Percentiles rank a stretch among this genome's conserved stretches.
phyloP scores from a whole-genome alignment of 1,140 invertebrate genomes.

The Myzus persicae region DNA sequence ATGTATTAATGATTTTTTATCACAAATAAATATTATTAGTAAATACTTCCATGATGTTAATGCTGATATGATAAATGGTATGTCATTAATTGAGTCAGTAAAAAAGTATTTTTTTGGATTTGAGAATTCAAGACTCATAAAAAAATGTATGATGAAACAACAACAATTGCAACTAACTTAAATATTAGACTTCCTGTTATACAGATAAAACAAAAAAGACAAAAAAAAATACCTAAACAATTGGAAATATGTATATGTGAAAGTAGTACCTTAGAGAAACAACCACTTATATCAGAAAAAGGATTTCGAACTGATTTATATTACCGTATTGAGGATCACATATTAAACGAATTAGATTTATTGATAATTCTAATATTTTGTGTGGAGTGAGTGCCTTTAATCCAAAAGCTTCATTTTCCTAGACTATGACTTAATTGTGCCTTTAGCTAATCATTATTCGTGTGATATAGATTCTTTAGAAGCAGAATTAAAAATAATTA shows the following conservation, averaged over 20 bases:
- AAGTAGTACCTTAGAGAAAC: background rate
- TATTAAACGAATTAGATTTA: background rate
- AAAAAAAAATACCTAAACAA: background rate
- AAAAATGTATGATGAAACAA: background rate
- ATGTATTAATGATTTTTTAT: constrained; percentile 25
- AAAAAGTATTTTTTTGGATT: background rate
- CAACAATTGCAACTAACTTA: background rate
- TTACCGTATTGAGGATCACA: background rate
- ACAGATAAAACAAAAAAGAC: constrained; percentile 12
- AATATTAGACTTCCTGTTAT: background rate
- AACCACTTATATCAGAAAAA: constrained; percentile 17
- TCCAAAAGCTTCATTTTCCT: no score
- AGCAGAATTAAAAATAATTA: background rate
- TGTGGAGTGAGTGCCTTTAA: background rate
- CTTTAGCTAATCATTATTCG: background rate
- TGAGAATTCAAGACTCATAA: background rate
- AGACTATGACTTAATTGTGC: background rate
- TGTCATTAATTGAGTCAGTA: background rate
- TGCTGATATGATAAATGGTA: background rate
- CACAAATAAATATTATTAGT: background rate
- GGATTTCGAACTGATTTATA: constrained; percentile 2
- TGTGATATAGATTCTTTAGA: background rate
- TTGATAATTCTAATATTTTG: background rate
- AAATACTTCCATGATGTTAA: background rate
- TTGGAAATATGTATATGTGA: constrained; percentile 11